Conservation (phyloP, 2,888 invertebrate genomes). For the Drosophila melanocephala region DNA sequence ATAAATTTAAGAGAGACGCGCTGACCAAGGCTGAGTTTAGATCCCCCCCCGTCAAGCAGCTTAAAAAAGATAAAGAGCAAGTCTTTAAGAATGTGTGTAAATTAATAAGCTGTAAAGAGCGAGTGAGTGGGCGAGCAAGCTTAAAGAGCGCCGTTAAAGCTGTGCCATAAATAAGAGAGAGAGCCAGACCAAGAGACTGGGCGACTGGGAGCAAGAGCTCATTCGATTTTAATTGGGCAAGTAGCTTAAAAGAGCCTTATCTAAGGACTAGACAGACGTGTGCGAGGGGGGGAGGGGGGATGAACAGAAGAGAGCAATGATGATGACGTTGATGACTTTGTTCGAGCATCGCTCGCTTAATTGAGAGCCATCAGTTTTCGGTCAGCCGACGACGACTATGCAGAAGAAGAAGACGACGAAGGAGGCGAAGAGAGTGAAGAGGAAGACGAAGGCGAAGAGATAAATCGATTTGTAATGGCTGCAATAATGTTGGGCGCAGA, state of each 20-base stretch:
- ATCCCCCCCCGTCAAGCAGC: background rate
- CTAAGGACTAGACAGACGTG: constrained; percentile 3
- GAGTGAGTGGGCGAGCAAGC: background rate
- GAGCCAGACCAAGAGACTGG: background rate
- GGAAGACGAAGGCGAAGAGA: constrained; percentile 52
- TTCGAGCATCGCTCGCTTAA: constrained; percentile 50
- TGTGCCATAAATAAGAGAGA: constrained; percentile 11
- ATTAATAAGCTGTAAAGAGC: constrained; percentile 3
- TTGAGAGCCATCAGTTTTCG: constrained; percentile 67
- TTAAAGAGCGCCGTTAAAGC: constrained; percentile 18
- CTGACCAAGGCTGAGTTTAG: background rate
- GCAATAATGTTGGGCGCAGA: constrained; percentile 28
- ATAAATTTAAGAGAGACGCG: background rate
- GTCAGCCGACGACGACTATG: constrained; percentile 37
- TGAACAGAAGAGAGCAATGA: constrained; percentile 18
- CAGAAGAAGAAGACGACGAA: background rate
- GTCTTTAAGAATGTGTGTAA: background rate
- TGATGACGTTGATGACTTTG: constrained; percentile 52
- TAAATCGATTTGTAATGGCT: constrained; percentile 84
- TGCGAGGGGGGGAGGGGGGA: background rate
- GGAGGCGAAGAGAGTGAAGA: background rate
- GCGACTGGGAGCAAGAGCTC: background rate
- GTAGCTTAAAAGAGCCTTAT: constrained; percentile 29
- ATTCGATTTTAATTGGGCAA: constrained; percentile 46
- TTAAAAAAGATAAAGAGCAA: background rate